phyloP scores from a whole-genome alignment of 2,113 vertebrate genomes.

The Eupsittula cactorum region DNA sequence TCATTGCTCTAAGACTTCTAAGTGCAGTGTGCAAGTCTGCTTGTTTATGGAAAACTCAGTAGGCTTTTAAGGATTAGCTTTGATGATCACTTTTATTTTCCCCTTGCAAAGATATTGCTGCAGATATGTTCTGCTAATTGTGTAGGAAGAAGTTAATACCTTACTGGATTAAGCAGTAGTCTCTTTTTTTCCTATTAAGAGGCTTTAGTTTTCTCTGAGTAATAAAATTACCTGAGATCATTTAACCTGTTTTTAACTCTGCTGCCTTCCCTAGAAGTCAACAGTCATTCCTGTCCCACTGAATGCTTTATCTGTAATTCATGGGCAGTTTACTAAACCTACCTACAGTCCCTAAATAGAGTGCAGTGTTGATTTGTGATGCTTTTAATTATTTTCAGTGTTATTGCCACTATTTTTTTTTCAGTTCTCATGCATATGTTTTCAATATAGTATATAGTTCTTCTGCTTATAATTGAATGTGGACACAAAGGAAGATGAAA shows the following conservation, averaged over 20 bases:
- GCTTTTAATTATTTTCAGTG: neutral
- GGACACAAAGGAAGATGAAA: neutral
- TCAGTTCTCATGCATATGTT: neutral
- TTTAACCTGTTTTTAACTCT: constrained; percentile 12
- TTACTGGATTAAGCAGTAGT: neutral
- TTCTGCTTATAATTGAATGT: neutral
- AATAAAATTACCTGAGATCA: constrained; percentile 16
- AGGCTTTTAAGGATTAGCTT: constrained; percentile 16
- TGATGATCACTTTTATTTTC: neutral
- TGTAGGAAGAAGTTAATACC: neutral
- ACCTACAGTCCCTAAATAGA: neutral
- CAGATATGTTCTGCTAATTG: neutral
- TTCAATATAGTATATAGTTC: neutral
- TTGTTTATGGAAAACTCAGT: neutral
- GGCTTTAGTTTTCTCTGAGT: neutral
- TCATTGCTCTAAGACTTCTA: neutral
- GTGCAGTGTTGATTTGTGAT: neutral
- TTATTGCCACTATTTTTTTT: neutral
- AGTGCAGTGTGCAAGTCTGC: neutral
- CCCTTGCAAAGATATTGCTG: neutral
- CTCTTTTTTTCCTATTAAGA: neutral
- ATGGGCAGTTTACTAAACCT: neutral
- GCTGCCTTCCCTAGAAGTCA: neutral
- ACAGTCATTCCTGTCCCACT: neutral
- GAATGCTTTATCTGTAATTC: neutral